phyloP scores from a whole-genome alignment of 2,888 invertebrate species.

The Camponotus fellah region DNA sequence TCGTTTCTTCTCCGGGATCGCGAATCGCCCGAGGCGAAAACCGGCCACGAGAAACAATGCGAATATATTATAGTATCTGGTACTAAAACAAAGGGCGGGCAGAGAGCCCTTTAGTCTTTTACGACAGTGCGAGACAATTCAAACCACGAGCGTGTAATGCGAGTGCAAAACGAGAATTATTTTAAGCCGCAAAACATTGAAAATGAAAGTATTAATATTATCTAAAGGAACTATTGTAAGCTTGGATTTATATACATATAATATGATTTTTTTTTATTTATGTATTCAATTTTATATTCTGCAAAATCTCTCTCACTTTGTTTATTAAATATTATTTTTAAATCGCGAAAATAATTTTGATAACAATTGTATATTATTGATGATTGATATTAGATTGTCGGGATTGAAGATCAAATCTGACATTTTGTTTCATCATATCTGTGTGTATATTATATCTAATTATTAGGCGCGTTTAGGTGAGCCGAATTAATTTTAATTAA shows the following conservation, averaged over 20 bases:
- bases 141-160: slow-evolving; percentile 12
- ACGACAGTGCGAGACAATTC: slow-evolving; percentile 56
- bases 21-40: slow-evolving; percentile 70
- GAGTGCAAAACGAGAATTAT: not conserved
- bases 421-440: not conserved
- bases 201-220: slow-evolving; percentile 5
- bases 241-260: not conserved
- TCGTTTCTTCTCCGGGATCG: slow-evolving; percentile 61
- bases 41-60: slow-evolving; percentile 74
- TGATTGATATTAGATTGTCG: not conserved
- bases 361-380: not conserved
- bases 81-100: slow-evolving; percentile 70
- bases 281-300: not conserved
- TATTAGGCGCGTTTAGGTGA: slow-evolving; percentile 49
- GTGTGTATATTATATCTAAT: slow-evolving; percentile 19
- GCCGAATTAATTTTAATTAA: slow-evolving; percentile 1
- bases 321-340: not conserved
- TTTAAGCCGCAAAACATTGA: not conserved
- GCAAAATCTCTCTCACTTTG: not conserved
- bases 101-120: slow-evolving; percentile 61
- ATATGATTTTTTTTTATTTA: not conserved
- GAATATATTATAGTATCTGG: slow-evolving; percentile 76
- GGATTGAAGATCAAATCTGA: slow-evolving; percentile 28
- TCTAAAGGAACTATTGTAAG: not conserved
- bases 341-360: not conserved